These are phyloP conservation scores for Ciconia maguari DNA, from an alignment of 2,113 vertebrate genomes.

Conservation along the genomic window DNA sequence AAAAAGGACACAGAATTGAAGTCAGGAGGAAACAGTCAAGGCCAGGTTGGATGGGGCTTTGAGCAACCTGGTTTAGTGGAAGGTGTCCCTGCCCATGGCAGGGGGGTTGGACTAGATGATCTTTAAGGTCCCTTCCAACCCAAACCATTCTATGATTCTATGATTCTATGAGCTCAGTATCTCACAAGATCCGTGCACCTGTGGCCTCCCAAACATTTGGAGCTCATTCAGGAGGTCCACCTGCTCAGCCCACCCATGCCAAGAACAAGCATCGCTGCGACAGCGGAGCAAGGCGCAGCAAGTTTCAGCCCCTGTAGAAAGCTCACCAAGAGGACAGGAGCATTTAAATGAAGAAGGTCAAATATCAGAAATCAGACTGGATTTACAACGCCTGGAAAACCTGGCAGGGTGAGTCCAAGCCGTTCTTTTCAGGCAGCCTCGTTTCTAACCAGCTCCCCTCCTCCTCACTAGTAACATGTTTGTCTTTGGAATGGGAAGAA, in stretches of 20 bases:
- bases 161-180: no score
- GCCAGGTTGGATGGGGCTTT: no score
- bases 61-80: no score
- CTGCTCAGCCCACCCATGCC: not conserved
- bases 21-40: not conserved
- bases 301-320: not conserved
- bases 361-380: not conserved
- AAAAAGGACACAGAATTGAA: not conserved
- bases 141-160: no score
- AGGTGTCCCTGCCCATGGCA: no score
- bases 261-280: not conserved
- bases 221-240: not conserved
- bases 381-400: not conserved
- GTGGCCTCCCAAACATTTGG: not conserved
- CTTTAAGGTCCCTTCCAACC: no score
- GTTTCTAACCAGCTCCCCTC: not conserved
- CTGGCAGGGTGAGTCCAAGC: not conserved
- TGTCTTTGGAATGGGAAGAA: not conserved
- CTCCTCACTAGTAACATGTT: not conserved
- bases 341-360: not conserved
- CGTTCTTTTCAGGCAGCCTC: not conserved
- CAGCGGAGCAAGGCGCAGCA: not conserved
- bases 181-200: not conserved
- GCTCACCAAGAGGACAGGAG: not conserved
- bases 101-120: no score